A percentile compares a stretch with the other conserved stretches of the same genome.
These are phyloP conservation scores for Heliopora coerulea DNA, from an alignment of 92 coral and sea anemone species.

Conservation along the genomic window DNA sequence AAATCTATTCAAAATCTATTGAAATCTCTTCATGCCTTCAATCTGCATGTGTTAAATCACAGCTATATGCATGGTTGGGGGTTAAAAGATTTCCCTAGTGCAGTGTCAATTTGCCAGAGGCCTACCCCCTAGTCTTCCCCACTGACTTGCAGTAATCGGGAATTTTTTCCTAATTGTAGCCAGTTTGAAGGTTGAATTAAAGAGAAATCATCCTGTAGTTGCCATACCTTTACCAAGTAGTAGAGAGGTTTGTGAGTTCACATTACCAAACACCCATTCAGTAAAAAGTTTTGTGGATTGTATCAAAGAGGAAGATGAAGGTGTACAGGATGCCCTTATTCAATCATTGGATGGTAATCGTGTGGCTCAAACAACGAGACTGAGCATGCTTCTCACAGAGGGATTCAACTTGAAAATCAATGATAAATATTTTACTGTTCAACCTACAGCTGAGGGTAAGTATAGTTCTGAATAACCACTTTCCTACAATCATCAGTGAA, in stretches of 20 bases:
- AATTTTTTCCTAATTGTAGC: constrained; percentile 36
- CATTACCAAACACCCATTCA: constrained; percentile 75
- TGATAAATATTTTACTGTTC: constrained; percentile 66
- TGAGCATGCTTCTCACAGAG: constrained; percentile 76
- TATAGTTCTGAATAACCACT: neutral
- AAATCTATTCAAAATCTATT: too few relatives aligned
- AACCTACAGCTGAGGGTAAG: constrained; percentile 79
- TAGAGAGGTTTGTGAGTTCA: constrained; percentile 87
- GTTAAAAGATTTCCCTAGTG: too few relatives aligned
- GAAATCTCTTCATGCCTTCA: too few relatives aligned
- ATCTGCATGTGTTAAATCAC: too few relatives aligned
- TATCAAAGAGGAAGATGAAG: constrained; percentile 87
- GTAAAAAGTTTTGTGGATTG: constrained; percentile 75
- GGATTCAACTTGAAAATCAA: constrained; percentile 78
- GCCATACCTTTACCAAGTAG: constrained; percentile 89
- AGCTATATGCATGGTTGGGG: too few relatives aligned
- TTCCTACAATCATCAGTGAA: too few relatives aligned
- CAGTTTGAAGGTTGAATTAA: constrained; percentile 58
- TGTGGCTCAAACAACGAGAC: constrained; percentile 82
- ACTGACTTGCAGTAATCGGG: too few relatives aligned
- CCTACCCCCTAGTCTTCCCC: too few relatives aligned
- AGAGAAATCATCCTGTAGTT: constrained; percentile 85
- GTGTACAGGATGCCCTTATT: constrained; percentile 75
- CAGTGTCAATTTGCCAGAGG: too few relatives aligned
- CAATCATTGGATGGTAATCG: constrained; percentile 73